Percentiles rank a stretch among this genome's conserved stretches.
phyloP scores from a whole-genome alignment of 2,888 invertebrate species.

The Stenodera caucasica region DNA sequence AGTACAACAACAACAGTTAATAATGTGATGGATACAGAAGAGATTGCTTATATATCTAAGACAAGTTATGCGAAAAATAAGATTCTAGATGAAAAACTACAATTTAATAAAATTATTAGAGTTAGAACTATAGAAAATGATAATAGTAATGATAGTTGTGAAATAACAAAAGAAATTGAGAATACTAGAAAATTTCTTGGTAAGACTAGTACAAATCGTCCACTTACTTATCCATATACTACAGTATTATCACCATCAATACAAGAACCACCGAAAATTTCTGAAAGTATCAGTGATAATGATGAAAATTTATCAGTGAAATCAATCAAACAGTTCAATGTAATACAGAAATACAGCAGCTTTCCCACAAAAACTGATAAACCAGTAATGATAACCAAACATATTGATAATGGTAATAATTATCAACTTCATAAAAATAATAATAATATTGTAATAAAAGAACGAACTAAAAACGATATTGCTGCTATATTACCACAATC shows the following conservation, averaged over 20 bases:
- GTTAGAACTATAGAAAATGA: not conserved
- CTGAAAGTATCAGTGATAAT: conserved; percentile 42
- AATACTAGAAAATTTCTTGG: conserved; percentile 44
- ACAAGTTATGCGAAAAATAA: conserved; percentile 54
- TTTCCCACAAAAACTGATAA: conserved; percentile 6
- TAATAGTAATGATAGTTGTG: conserved; percentile 5
- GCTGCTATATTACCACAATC: not conserved
- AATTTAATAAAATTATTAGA: conserved; percentile 9
- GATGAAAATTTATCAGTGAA: conserved; percentile 39
- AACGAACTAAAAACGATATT: conserved; percentile 12
- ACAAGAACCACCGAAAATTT: conserved; percentile 5
- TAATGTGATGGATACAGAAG: conserved; percentile 50
- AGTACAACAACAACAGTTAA: conserved; percentile 9
- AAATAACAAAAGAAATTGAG: conserved; percentile 19
- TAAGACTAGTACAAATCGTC: conserved; percentile 61
- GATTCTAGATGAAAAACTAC: conserved; percentile 45
- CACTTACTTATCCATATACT: conserved; percentile 70
- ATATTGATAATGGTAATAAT: conserved; percentile 7
- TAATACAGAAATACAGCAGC: conserved; percentile 45
- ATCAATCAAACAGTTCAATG: conserved; percentile 54
- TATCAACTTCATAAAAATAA: not conserved
- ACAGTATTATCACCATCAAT: conserved; percentile 21
- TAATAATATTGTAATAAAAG: not conserved
- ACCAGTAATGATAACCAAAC: conserved; percentile 3
- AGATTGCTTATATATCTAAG: conserved; percentile 52